Evolutionary conservation across 2,888 invertebrate species (phyloP), one percentile per base, ranked within the genome.

Genomic region (Synanthedon andrenaeformis): DNA sequence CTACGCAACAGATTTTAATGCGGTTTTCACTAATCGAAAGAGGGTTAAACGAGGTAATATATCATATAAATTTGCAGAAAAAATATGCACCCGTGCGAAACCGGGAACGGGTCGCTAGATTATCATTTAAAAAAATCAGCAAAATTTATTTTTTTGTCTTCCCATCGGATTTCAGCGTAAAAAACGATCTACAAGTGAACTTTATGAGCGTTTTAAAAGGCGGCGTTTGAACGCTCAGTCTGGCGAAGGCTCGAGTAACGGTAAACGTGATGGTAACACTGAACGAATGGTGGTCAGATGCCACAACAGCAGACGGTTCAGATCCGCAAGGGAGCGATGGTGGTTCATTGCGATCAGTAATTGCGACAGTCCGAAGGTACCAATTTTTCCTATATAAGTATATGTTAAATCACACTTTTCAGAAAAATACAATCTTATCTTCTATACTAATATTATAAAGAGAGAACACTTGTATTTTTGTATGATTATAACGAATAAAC

Each of bases 311-410:
- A 84, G 95, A 53, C 87, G 91, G 53, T 97, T 96, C 74, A 82
- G 92, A 3, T 95, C 96, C 0, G 90, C 93, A 0, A 89, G 97
- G 52, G 96, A 96, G 68, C 82, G 97, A 35, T 98, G 97, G 97
- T 98, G 98, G 97, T 98, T 95, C 67, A 90, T 98, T 41, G 96
- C 94, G 1, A 82, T 96, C 42, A 93, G 94, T 59, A 94, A 94
- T 68, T 96, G 96, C 70, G 91, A 92, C 51, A 90, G 90, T 49
- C 83, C 84, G 28, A 91, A 90, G 86, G 92, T 92, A 67, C 41
- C 56, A 23, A 28, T 50, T 6, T 10, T 35, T 28, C 8, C 3
- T 23, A 6, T 11, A 17, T 17, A 17, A 17, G 17, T 17, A 17
- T 17, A 17, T 17, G 6, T 17, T 17, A 35, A 13, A 1, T 8